Percentiles rank a stretch among this genome's conserved stretches.
phyloP scores from a whole-genome alignment of 2,888 invertebrate species.

The Oxytorus armatus region DNA sequence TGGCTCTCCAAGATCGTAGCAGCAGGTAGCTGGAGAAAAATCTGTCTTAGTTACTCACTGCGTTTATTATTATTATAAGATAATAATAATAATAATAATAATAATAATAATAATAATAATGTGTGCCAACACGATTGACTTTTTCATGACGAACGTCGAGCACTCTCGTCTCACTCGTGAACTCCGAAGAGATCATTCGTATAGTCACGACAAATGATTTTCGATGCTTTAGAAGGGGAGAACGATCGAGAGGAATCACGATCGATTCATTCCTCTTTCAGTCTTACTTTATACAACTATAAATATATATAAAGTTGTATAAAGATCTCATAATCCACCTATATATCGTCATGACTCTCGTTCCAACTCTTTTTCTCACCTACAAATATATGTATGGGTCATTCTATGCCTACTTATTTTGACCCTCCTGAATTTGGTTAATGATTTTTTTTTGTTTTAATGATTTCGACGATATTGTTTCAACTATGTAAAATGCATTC shows the following conservation, averaged over 20 bases:
- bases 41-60: conserved; percentile 1
- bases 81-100: too few species aligned
- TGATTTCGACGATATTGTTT: too few species aligned
- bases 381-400: conserved; percentile 10
- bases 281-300: background rate
- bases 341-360: background rate
- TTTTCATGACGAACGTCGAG: conserved; percentile 40
- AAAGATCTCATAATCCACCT: conserved; percentile 10
- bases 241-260: conserved; percentile 49
- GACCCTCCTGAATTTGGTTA: too few species aligned
- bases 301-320: background rate
- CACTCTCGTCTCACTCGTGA: conserved; percentile 16
- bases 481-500: too few species aligned
- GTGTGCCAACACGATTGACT: conserved; percentile 25
- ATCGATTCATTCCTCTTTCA: conserved; percentile 19
- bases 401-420: too few species aligned
- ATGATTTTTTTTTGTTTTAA: too few species aligned
- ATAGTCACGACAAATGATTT: conserved; percentile 61
- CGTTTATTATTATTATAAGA: too few species aligned
- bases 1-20: background rate
- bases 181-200: conserved; percentile 28
- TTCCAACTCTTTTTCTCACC: conserved; percentile 12
- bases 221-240: conserved; percentile 10
- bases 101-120: conserved; percentile 25
- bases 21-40: conserved; percentile 33